Evolutionary conservation across 1,140 invertebrate genomes (phyloP), one percentile per base, ranked within the genome.

Genomic region (Pogonomyrmex barbatus): DNA sequence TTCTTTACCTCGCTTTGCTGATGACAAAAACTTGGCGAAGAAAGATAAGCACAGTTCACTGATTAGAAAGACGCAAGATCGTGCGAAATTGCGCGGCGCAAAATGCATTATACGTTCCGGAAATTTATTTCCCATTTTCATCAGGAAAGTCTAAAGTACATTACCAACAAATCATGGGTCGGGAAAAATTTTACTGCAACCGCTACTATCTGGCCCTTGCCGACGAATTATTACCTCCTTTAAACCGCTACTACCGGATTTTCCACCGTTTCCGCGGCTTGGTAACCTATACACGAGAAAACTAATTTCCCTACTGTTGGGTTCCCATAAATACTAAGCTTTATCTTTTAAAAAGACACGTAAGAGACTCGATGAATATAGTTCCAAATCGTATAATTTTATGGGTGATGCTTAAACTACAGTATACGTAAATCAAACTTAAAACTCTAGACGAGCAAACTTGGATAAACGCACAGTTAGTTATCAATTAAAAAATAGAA

Each of bases 131-230:
- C 73, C 50, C 84, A 52, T 65, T 60, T 62, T 39, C 86, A 56
- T 77, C 83, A 71, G 62, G 30, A 62, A 63, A 58, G 71, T 78
- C 62, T 63, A 75, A 85, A 86, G 84, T 87, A 70, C 73, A 87
- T 87, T 86, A 85, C 73, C 14, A 86, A 87, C 84, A 87, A 87
- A 79, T 87, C 84, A 87, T 87, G 73, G 71, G 52, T 54, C 65
- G 52, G 52, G 76, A 87, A 87, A 87, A 87, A 87, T 87, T 86
- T 70, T 86, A 87, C 76, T 86, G 85, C 86, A 76, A 45, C 39
- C 54, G 84, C 84, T 52, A 77, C 73, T 87, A 87, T 79, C 86
- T 87, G 85, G 73, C 73, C 65, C 78, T 81, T 81, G 78, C 78
- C 39, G 78, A 56, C 65, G 78, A 81, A 71, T 81, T 81, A 81